Evolutionary conservation across 2,888 invertebrate species (phyloP).

Genomic region (Germaria angustata): DNA sequence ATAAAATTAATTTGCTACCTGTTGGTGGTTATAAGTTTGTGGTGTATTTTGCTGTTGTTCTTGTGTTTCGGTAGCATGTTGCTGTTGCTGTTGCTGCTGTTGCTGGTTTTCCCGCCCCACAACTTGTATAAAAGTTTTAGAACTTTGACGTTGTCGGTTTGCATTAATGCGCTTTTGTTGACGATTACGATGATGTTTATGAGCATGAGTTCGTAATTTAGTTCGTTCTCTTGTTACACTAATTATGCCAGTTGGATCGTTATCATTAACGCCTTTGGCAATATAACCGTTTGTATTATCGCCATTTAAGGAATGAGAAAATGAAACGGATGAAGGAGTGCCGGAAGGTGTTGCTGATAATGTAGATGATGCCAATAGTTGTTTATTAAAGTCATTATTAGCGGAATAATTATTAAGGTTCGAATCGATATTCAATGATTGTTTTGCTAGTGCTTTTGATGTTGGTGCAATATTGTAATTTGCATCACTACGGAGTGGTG

Average conservation of each 20-base stretch:
- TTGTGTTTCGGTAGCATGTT: background rate
- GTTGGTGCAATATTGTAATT: background rate
- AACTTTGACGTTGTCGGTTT: slow-evolving; percentile 49
- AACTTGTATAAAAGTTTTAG: slow-evolving; percentile 52
- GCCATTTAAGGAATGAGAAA: slow-evolving; percentile 23
- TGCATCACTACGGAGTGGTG: background rate
- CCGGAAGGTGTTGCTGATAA: slow-evolving; percentile 12
- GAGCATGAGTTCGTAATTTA: slow-evolving; percentile 66
- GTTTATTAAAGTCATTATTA: background rate
- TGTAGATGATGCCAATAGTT: slow-evolving; percentile 3
- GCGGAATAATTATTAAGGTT: slow-evolving; percentile 5
- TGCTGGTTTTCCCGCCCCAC: slow-evolving; percentile 8
- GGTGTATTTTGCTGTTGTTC: no score
- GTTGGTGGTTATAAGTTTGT: slow-evolving; percentile 27
- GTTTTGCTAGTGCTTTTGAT: background rate
- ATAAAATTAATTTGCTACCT: slow-evolving; percentile 49
- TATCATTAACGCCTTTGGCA: background rate
- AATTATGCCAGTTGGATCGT: slow-evolving; percentile 30
- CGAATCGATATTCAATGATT: background rate
- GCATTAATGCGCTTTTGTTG: slow-evolving; percentile 61
- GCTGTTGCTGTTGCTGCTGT: slow-evolving; percentile 28
- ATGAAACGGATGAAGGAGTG: slow-evolving; percentile 36
- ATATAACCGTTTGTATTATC: slow-evolving; percentile 33
- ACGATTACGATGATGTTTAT: slow-evolving; percentile 49
- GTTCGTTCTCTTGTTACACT: slow-evolving; percentile 39